Evolutionary conservation across 2,888 invertebrate genomes (phyloP).

Genomic region (Drosophila fulvimacula): DNA sequence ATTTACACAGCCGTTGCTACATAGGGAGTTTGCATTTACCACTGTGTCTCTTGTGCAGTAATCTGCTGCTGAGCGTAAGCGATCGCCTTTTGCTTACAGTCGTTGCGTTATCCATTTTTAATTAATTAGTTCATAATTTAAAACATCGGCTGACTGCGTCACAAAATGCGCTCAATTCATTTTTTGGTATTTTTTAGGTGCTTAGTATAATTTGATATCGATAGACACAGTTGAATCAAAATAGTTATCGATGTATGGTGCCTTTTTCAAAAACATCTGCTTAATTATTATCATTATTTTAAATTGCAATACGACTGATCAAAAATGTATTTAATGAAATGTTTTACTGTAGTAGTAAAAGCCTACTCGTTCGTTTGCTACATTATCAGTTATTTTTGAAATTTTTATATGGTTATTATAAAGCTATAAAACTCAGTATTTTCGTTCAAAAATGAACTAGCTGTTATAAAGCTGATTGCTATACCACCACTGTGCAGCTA

Average conservation of each 20-base stretch:
- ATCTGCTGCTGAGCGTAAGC: slow-evolving; percentile 73
- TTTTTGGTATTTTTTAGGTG: slow-evolving; percentile 34
- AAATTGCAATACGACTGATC: too few relatives aligned
- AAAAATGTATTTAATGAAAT: neutral
- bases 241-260: neutral
- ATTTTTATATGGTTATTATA: slow-evolving; percentile 10
- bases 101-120: slow-evolving; percentile 73
- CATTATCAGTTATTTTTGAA: fast-evolving
- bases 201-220: slow-evolving; percentile 16
- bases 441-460: too few relatives aligned
- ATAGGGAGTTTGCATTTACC: slow-evolving; percentile 49
- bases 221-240: neutral
- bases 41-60: slow-evolving; percentile 72
- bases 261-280: neutral
- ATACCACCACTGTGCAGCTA: neutral
- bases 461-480: slow-evolving; percentile 25
- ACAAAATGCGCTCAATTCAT: slow-evolving; percentile 47
- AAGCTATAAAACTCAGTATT: neutral
- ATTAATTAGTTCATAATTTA: slow-evolving; percentile 43
- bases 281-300: too few relatives aligned
- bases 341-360: neutral
- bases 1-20: neutral
- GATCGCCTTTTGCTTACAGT: slow-evolving; percentile 69
- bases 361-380: neutral
- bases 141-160: slow-evolving; percentile 34